phyloP scores from a whole-genome alignment of 2,888 invertebrate species.

The Seladonia tumulorum region DNA sequence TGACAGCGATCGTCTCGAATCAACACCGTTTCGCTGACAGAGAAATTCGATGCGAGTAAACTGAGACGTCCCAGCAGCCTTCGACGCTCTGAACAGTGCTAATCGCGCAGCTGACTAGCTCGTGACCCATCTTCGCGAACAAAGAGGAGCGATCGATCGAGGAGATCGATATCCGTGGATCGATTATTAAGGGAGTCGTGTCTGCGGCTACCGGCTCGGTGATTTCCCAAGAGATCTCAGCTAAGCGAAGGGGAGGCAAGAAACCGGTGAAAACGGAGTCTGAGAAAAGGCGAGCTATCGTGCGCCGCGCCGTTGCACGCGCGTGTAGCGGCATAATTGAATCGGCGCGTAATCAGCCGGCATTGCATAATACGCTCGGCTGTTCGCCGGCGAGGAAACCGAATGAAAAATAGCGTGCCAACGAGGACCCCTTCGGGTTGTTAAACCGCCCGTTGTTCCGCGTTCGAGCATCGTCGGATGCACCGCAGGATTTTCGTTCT shows the following conservation, averaged over 20 bases:
- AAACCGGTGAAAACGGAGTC: slow-evolving; percentile 56
- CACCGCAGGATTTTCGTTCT: slow-evolving; percentile 31
- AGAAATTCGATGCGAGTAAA: neutral
- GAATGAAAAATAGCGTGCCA: slow-evolving; percentile 7
- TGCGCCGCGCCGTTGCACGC: neutral
- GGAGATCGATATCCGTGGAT: slow-evolving; percentile 4
- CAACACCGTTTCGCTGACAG: neutral
- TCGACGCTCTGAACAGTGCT: slow-evolving; percentile 13
- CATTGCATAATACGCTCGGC: slow-evolving; percentile 51
- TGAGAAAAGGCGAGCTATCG: slow-evolving; percentile 44
- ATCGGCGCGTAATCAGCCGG: slow-evolving; percentile 47
- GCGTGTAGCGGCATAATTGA: slow-evolving; percentile 50
- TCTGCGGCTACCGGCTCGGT: slow-evolving; percentile 28
- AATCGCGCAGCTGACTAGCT: slow-evolving; percentile 5
- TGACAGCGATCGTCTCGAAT: neutral
- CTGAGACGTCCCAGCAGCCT: neutral
- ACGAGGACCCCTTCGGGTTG: slow-evolving; percentile 36
- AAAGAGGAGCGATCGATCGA: neutral
- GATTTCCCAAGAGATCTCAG: slow-evolving; percentile 56
- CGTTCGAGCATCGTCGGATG: slow-evolving; percentile 50
- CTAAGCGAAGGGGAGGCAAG: slow-evolving; percentile 34
- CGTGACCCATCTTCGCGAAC: neutral
- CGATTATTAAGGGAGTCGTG: slow-evolving; percentile 11
- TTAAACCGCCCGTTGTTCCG: slow-evolving; percentile 47
- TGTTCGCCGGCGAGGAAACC: slow-evolving; percentile 11